These are phyloP conservation scores for Himantopus leucocephalus DNA, from an alignment of 2,113 vertebrate species.

Conservation along the genomic window DNA sequence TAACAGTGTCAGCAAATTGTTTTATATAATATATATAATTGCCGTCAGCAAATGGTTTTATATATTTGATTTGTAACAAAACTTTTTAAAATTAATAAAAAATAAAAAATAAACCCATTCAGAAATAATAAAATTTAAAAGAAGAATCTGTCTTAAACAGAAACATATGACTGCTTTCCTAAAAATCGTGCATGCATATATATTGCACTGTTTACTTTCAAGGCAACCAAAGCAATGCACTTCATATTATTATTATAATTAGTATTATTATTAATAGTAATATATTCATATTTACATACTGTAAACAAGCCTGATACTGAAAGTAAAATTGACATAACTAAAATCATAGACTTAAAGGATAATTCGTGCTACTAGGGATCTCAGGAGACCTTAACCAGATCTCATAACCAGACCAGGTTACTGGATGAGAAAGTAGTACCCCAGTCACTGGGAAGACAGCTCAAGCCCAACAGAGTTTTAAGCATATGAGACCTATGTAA, in stretches of 20 bases:
- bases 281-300: neutral
- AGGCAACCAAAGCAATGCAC: neutral
- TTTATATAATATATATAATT: neutral
- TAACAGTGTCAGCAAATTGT: neutral
- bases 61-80: neutral
- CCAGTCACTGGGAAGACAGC: neutral
- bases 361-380: neutral
- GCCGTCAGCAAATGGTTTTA: neutral
- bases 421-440: neutral
- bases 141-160: neutral
- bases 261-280: neutral
- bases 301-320: neutral
- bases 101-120: neutral
- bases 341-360: neutral
- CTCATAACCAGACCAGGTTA: neutral
- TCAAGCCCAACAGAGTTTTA: neutral
- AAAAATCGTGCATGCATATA: accelerated
- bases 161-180: neutral
- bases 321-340: neutral
- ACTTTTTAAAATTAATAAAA: neutral
- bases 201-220: neutral
- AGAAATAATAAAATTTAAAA: neutral
- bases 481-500: neutral
- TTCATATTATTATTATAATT: neutral
- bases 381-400: neutral